Percentiles rank a stretch among this genome's conserved stretches.
These are phyloP conservation scores for Dicycla oo DNA, from an alignment of 2,888 invertebrate genomes.

Conservation along the genomic window DNA sequence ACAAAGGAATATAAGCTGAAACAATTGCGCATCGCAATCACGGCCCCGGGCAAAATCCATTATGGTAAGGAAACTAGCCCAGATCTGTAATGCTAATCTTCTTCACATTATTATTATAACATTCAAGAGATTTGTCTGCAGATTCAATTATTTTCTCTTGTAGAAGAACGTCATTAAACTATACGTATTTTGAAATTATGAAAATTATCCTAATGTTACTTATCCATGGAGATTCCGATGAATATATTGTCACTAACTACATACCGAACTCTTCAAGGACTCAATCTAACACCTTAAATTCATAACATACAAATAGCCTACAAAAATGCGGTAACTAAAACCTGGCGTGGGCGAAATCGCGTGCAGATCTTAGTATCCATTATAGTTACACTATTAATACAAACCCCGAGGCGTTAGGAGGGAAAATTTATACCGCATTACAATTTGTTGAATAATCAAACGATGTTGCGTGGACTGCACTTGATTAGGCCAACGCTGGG, in stretches of 20 bases:
- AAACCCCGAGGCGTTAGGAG: constrained; percentile 48
- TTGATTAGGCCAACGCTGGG: constrained; percentile 54
- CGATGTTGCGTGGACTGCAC: constrained; percentile 55
- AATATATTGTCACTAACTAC: not conserved
- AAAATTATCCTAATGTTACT: not conserved
- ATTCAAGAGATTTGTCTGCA: constrained; percentile 46
- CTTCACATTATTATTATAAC: constrained; percentile 51
- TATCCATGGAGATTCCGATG: not conserved
- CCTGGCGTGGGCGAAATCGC: constrained; percentile 50
- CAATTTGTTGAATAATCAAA: constrained; percentile 57
- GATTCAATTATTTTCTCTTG: constrained; percentile 32
- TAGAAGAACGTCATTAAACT: not conserved
- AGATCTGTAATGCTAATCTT: constrained; percentile 60
- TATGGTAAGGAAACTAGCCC: constrained; percentile 61
- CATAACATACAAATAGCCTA: constrained; percentile 1
- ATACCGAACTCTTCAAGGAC: not conserved
- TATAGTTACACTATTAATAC: constrained; percentile 54
- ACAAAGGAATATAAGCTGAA: constrained; percentile 73
- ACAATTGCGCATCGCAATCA: constrained; percentile 74
- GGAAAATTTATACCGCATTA: constrained; percentile 58
- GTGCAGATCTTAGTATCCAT: constrained; percentile 55
- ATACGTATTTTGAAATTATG: not conserved
- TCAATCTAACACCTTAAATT: constrained; percentile 17
- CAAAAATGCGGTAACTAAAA: constrained; percentile 24
- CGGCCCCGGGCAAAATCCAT: constrained; percentile 67